Evolutionary conservation across 2,113 vertebrate genomes (phyloP).

Genomic region (Typhlomys cinereus): DNA sequence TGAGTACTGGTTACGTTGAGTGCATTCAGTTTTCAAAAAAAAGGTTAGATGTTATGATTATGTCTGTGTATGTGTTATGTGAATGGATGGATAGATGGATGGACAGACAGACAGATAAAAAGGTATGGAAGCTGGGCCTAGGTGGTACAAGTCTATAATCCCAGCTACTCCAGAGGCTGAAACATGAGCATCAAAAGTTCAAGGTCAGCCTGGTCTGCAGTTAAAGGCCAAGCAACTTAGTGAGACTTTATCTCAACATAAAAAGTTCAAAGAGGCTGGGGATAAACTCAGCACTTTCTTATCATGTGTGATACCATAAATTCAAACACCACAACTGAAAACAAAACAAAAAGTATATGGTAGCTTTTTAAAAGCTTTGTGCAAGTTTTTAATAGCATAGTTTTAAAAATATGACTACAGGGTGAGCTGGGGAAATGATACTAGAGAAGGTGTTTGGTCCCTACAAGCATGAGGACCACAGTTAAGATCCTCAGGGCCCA

Average conservation of each 20-base stretch:
- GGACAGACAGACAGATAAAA: neutral
- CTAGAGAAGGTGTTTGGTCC: too few species aligned
- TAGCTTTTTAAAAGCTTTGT: neutral
- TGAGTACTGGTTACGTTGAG: neutral
- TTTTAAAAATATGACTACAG: slow-evolving; percentile 27
- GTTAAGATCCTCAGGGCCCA: too few species aligned
- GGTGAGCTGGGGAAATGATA: too few species aligned
- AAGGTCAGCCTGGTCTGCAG: neutral
- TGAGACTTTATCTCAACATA: neutral
- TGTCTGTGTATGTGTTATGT: neutral
- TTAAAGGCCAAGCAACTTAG: neutral
- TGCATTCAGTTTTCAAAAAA: neutral
- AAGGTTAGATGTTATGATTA: too few species aligned
- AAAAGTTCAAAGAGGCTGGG: neutral
- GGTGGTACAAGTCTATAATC: too few species aligned
- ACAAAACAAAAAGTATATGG: neutral
- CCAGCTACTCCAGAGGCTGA: neutral
- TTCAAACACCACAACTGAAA: neutral
- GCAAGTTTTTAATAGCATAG: slow-evolving; percentile 11
- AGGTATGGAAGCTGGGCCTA: neutral
- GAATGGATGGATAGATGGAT: neutral
- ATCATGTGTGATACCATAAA: neutral
- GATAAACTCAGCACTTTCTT: neutral
- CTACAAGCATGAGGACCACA: too few species aligned
- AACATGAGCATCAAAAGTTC: neutral